These are phyloP conservation scores for Zoanthus sansibaricus DNA, from an alignment of 92 coral and sea anemone species.

Conservation along the genomic window DNA sequence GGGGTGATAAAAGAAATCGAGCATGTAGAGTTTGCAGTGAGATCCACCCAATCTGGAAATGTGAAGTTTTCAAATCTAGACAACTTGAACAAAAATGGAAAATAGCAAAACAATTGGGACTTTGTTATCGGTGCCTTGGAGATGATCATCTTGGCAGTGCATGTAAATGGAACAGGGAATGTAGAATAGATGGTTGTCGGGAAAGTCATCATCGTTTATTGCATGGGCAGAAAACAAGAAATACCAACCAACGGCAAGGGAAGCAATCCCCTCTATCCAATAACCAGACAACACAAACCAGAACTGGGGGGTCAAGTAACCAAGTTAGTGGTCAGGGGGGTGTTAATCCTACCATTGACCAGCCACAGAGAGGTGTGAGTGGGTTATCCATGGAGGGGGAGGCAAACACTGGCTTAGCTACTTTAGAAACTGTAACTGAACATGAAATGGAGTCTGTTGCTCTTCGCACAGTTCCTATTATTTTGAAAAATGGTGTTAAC, in stretches of 20 bases:
- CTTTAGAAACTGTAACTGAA: conserved; percentile 45
- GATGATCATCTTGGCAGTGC: conserved; percentile 61
- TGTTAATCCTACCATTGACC: not conserved
- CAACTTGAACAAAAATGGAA: too few species aligned
- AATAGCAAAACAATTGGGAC: conserved; percentile 4
- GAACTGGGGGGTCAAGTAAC: conserved; percentile 8
- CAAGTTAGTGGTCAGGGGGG: not conserved
- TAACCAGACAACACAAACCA: conserved; percentile 3
- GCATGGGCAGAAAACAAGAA: conserved; percentile 15
- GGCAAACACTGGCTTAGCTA: conserved; percentile 16
- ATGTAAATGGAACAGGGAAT: conserved; percentile 49
- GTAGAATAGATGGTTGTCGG: conserved; percentile 41
- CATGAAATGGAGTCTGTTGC: conserved; percentile 51
- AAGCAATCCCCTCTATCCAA: conserved; percentile 5
- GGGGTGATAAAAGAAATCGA: conserved; percentile 20
- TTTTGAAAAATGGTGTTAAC: conserved; percentile 56
- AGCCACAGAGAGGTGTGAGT: not conserved
- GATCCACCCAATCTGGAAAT: too few species aligned
- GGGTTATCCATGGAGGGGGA: conserved; percentile 27
- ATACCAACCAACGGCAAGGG: conserved; percentile 11
- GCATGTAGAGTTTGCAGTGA: too few species aligned
- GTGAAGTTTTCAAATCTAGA: too few species aligned
- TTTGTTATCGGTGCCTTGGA: conserved; percentile 67
- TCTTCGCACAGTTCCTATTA: conserved; percentile 69
- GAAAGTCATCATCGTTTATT: conserved; percentile 42